These are phyloP conservation scores for Stigmatopora nigra DNA, from an alignment of 2,113 vertebrate species.

Conservation along the genomic window DNA sequence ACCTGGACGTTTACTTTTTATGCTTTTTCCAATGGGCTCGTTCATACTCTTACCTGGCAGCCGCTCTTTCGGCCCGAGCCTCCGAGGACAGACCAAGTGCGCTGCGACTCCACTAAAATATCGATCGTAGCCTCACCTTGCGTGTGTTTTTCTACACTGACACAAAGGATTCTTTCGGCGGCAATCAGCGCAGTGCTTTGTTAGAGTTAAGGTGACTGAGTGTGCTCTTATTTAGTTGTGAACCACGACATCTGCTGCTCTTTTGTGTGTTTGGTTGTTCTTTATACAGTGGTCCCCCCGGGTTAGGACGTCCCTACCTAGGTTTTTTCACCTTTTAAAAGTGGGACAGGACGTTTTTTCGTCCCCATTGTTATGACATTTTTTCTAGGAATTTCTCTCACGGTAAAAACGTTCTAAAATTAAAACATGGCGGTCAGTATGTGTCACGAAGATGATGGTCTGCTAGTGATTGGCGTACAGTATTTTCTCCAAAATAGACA, in stretches of 20 bases:
- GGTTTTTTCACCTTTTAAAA: too few relatives aligned
- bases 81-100: slow-evolving; percentile 37
- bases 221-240: slow-evolving; percentile 11
- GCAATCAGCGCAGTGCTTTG: slow-evolving; percentile 19
- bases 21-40: background rate
- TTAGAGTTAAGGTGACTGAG: slow-evolving; percentile 13
- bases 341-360: too few relatives aligned
- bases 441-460: too few relatives aligned
- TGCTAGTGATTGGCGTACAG: too few relatives aligned
- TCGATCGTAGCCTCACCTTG: slow-evolving; percentile 49
- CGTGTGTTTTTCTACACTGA: slow-evolving; percentile 51
- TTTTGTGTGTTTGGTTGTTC: slow-evolving; percentile 32
- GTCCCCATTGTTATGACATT: too few relatives aligned
- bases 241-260: slow-evolving; percentile 15
- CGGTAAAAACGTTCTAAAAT: too few relatives aligned
- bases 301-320: too few relatives aligned
- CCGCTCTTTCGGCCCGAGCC: slow-evolving; percentile 47
- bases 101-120: slow-evolving; percentile 46
- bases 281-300: slow-evolving; percentile 5
- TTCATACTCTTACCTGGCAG: slow-evolving; percentile 53
- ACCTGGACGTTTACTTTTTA: slow-evolving; percentile 21
- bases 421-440: too few relatives aligned
- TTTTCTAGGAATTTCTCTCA: too few relatives aligned
- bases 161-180: slow-evolving; percentile 26
- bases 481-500: too few relatives aligned